phyloP scores from a whole-genome alignment of 2,888 invertebrate species.

The Dynastes hyllus region DNA sequence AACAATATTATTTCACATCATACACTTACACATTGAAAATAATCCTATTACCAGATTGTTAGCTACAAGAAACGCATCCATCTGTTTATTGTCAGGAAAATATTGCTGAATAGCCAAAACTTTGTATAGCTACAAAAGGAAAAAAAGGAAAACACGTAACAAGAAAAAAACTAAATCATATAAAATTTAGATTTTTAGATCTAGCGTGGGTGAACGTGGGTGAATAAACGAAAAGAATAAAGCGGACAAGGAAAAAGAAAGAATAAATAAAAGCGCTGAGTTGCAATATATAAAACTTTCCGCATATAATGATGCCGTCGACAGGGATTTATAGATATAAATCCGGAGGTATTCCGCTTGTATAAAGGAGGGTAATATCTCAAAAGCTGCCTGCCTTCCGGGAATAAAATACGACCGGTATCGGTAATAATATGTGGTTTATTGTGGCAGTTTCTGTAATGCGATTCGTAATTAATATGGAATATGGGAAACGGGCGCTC shows the following conservation, averaged over 20 bases:
- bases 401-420: conserved; percentile 31
- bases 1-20: too few species aligned
- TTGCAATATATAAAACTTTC: conserved; percentile 47
- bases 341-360: conserved; percentile 26
- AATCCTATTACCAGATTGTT: too few species aligned
- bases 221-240: conserved; percentile 18
- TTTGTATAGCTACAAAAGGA: not conserved
- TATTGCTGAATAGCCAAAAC: not conserved
- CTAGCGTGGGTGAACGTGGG: conserved; percentile 5
- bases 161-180: conserved; percentile 4
- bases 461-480: conserved; percentile 19
- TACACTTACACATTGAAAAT: too few species aligned
- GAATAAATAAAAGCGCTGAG: conserved; percentile 44
- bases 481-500: too few species aligned
- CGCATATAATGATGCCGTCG: conserved; percentile 45
- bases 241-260: conserved; percentile 18
- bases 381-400: conserved; percentile 33
- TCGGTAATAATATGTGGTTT: conserved; percentile 40
- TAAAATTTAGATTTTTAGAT: conserved; percentile 38
- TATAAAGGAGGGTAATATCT: conserved; percentile 39
- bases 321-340: conserved; percentile 47
- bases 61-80: too few species aligned
- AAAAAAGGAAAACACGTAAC: not conserved
- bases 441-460: conserved; percentile 9
- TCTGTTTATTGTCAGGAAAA: too few species aligned